Percentiles rank a stretch among this genome's conserved stretches.
phyloP scores from a whole-genome alignment of 2,888 invertebrate species.

The Clusia tigrina region DNA sequence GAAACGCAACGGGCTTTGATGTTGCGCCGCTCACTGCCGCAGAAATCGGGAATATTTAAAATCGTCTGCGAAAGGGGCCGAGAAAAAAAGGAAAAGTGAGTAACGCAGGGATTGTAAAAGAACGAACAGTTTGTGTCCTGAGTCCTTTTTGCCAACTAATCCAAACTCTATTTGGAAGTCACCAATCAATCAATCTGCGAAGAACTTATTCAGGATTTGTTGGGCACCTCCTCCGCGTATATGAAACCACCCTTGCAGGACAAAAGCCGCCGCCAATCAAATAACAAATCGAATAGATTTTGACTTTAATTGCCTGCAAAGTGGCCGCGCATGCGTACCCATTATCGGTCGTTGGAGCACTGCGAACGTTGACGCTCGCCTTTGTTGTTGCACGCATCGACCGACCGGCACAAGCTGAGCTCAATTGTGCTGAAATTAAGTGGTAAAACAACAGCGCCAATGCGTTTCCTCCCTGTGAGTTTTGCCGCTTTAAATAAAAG shows the following conservation, averaged over 20 bases:
- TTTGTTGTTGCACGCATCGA: background rate
- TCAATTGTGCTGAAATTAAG: constrained; percentile 25
- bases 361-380: constrained; percentile 8
- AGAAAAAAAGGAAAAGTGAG: background rate
- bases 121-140: no score
- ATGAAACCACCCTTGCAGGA: no score
- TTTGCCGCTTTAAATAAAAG: constrained; percentile 9
- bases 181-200: no score
- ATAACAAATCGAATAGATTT: constrained; percentile 20
- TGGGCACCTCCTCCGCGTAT: no score
- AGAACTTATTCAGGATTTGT: no score
- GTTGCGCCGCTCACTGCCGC: constrained; percentile 45
- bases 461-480: constrained; percentile 16
- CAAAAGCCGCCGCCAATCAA: background rate
- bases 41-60: no score
- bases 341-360: background rate
- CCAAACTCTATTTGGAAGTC: no score
- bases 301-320: constrained; percentile 26
- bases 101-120: no score
- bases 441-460: constrained; percentile 29
- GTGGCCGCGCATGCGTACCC: constrained; percentile 5
- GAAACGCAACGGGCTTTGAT: constrained; percentile 44
- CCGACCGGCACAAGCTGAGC: background rate
- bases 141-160: no score
- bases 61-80: background rate